Base-by-base conservation (phyloP, 1,140 invertebrate genomes). In the Campoletis sonorensis region DNA sequence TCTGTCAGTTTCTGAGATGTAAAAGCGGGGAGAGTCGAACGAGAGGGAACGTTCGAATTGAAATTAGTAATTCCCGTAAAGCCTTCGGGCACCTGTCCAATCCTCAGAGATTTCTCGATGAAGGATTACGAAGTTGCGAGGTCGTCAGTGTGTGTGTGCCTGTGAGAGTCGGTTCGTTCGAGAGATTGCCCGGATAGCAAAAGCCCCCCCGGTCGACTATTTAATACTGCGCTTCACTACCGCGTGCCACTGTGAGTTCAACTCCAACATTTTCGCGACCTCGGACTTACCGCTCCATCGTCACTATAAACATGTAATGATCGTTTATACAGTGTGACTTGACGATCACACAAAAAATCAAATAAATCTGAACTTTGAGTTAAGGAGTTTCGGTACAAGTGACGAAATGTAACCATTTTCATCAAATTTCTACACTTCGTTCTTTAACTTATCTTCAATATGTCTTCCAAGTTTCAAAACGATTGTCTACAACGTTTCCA, bases 191-290 rank as follows among this genome's bases (percentile, higher is more conserved):
- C 11, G 21, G 21, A 27, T 64, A 64, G 23, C 4, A 13, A 64
- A 64, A 58, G 18, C 21, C 8, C 23, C 21, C 61, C 1, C 23
- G 18, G n/a, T 26, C 21, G 23, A 64, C 61, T 64, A 64, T 64
- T 23, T 26, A 64, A 72, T 81, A 78, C 77, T 83, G 84, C 82
- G 61, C 23, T 27, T 27, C 23, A 64, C 61, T 64, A 64, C 23
- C 23, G 13, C 16, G 61, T 8, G 23, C 15, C 21, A 33, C 71
- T 23, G 27, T 21, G 75, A 77, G 77, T 80, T 68, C 54, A 79
- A 70, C 73, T 73, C 49, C 72, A 68, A 79, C 71, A 64, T 71
- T n/a, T n/a, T 79, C 54, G 51, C 73, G n/a, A 77, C 51, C 73
- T 77, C 73, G 73, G 51, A 77, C 54, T 77, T 37, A 3, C 7